Evolutionary conservation across 2,113 vertebrate genomes (phyloP).

Genomic region (Cervus canadensis): DNA sequence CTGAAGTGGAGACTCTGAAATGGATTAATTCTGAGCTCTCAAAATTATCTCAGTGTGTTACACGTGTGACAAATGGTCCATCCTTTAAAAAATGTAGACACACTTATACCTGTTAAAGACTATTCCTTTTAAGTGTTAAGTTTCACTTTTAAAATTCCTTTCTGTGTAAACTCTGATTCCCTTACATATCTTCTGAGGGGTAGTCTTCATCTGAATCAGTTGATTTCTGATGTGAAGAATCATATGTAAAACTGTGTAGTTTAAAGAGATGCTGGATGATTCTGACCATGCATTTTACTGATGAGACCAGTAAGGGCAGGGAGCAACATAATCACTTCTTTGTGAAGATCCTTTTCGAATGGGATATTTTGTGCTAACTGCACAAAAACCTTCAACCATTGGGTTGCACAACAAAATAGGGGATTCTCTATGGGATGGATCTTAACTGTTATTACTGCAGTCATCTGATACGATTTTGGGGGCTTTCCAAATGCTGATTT

Average conservation of each 20-base stretch:
- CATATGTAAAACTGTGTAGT: not conserved
- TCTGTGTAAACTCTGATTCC: not conserved
- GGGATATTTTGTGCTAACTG: not conserved
- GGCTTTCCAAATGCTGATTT: not conserved
- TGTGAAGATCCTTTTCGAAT: not conserved
- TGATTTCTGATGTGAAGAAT: not conserved
- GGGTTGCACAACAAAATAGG: not conserved
- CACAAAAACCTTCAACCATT: not conserved
- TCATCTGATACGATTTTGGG: not conserved
- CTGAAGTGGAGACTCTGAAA: not conserved
- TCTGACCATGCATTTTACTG: not conserved
- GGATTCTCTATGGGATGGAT: not conserved
- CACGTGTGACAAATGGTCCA: not conserved
- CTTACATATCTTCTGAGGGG: not conserved
- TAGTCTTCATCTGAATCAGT: not conserved
- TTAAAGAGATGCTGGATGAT: not conserved
- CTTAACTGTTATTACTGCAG: not conserved
- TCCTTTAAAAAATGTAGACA: not conserved
- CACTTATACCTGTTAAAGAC: not conserved
- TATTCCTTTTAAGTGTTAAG: not conserved
- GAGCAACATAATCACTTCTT: not conserved
- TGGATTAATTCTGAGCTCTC: not conserved
- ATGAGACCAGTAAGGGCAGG: not conserved
- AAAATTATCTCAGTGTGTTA: not conserved
- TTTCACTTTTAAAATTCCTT: not conserved